Base-by-base conservation (phyloP, 1,140 invertebrate genomes). In the Drosophila nasuta region DNA sequence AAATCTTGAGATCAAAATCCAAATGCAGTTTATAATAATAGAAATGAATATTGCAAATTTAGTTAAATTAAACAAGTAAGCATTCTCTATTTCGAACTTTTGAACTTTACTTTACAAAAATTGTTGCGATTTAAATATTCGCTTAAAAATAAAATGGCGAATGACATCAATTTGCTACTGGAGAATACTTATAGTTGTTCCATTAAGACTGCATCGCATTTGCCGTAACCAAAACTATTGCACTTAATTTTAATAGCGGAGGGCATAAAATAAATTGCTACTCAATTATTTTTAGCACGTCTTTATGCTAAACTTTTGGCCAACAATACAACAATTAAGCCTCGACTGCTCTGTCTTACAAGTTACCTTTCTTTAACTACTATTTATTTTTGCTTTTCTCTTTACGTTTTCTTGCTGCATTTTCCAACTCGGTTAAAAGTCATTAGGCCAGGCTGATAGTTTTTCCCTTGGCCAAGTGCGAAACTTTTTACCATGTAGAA, bases 341-440 rank as follows among this genome's bases (percentile, higher is more conserved):
- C 51, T 25, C 52, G 46, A 13, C 41, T 43, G 59, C 6, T 56
- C 41, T 54, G 41, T 35, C 35, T 58, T 5, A 15, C 10, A 7
- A 25, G 25, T 33, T 59, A 33, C 38, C 46, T 73, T 45, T 67
- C 54, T 59, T 46, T 56, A 66, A 58, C 28, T 41, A 49, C 15
- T 25, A 25, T 68, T 52, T 45, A 48, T 25, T 64, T 49, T 35
- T 8, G 33, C 48, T 63, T 11, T 25, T 7, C 17, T 33, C 8
- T 35, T 38, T 8, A 51, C 45, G 59, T 46, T 28, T 58, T 67
- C 41, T 46, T 28, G 60, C 20, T 79, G 79, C 79, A 87, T 73
- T 77, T 64, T 88, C 68, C 79, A 87, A 88, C 75, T 87, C 58
- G 82, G 82, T 70, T 86, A 87, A 87, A 86, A 88, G 82, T 86